phyloP scores from a whole-genome alignment of 2,113 vertebrate species.

The Strix aluco region DNA sequence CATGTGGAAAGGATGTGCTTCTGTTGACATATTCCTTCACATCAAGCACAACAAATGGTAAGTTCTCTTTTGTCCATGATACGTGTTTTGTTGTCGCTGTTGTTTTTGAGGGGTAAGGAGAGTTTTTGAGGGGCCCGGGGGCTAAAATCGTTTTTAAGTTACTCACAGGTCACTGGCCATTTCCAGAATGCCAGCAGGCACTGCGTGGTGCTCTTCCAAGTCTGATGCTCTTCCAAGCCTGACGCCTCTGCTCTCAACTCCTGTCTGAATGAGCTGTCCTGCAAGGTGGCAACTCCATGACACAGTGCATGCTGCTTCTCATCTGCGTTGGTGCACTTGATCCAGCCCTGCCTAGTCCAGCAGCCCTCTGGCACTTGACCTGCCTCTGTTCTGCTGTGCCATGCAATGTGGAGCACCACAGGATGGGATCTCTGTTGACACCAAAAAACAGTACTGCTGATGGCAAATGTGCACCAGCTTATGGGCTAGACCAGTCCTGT shows the following conservation, averaged over 20 bases:
- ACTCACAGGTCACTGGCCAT: not conserved
- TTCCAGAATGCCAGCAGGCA: not conserved
- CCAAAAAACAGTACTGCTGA: not conserved
- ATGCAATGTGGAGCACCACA: fast-evolving
- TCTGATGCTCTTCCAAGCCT: not conserved
- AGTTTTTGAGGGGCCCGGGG: not conserved
- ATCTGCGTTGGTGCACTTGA: no score
- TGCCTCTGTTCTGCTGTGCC: not conserved
- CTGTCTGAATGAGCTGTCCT: not conserved
- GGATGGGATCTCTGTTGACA: not conserved
- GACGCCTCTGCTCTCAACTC: not conserved
- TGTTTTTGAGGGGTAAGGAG: not conserved
- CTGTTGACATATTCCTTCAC: not conserved
- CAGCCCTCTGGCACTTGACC: not conserved
- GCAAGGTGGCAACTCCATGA: not conserved
- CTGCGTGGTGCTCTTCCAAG: not conserved
- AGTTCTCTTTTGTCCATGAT: not conserved
- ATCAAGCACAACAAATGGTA: not conserved
- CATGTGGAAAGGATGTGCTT: not conserved
- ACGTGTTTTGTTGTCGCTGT: fast-evolving
- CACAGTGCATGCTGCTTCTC: fast-evolving
- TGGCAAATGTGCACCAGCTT: not conserved
- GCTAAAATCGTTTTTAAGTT: not conserved
- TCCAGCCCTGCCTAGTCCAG: not conserved
- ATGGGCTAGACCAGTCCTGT: not conserved